Percentiles rank a stretch among this genome's conserved stretches.
These are phyloP conservation scores for Oryctes rhinoceros DNA, from an alignment of 1,140 invertebrate species.

Conservation along the genomic window DNA sequence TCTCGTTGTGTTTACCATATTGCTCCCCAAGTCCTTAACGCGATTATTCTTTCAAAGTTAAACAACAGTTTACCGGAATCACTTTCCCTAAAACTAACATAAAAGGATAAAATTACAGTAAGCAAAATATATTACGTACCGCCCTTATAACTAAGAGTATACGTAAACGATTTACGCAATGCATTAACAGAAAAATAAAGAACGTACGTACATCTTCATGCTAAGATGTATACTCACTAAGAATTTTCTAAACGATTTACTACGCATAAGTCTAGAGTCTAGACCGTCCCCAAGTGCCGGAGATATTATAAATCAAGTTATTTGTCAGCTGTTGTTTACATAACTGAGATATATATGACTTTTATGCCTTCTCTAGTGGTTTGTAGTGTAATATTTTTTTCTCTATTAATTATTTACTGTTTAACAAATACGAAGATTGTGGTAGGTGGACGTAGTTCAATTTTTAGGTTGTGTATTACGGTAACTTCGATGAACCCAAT, in stretches of 20 bases:
- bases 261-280: neutral
- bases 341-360: slow-evolving; percentile 26
- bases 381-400: slow-evolving; percentile 15
- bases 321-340: slow-evolving; percentile 35
- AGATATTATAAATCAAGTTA: slow-evolving; percentile 30
- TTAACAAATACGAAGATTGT: neutral
- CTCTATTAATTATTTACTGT: neutral
- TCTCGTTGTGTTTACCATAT: too few species aligned
- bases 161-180: too few species aligned
- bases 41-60: too few species aligned
- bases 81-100: too few species aligned
- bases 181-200: neutral
- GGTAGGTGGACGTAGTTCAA: neutral
- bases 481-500: slow-evolving; percentile 1
- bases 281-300: neutral
- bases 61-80: too few species aligned
- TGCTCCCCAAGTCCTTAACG: too few species aligned
- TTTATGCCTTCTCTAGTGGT: slow-evolving; percentile 18
- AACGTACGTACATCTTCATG: neutral
- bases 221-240: neutral
- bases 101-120: too few species aligned
- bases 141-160: too few species aligned
- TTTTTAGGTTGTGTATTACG: neutral
- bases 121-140: too few species aligned
- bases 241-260: slow-evolving; percentile 9